A percentile compares a stretch with the other conserved stretches of the same genome.
Evolutionary conservation across 2,888 invertebrate genomes (phyloP).

Genomic region (Emmelina monodactyla): DNA sequence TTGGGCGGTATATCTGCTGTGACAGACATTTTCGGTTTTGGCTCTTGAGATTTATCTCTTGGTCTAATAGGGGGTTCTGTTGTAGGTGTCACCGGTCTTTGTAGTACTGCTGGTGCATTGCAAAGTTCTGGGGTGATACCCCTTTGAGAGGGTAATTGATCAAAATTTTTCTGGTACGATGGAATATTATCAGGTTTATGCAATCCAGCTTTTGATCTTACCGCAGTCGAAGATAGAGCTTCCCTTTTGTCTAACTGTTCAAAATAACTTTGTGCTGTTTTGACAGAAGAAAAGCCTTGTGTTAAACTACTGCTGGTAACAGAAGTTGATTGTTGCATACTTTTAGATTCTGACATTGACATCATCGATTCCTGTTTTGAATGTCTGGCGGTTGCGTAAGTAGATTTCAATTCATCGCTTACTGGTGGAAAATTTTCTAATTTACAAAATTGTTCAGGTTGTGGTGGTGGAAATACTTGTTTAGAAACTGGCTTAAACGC

Average conservation of each 20-base stretch:
- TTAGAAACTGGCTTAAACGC: conserved; percentile 57
- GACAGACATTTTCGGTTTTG: conserved; percentile 17
- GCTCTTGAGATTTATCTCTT: conserved; percentile 37
- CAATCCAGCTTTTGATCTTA: conserved; percentile 58
- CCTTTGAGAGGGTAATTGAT: conserved; percentile 65
- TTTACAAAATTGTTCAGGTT: conserved; percentile 39
- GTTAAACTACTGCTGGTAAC: conserved; percentile 26
- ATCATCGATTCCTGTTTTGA: conserved; percentile 31
- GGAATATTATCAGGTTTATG: conserved; percentile 71
- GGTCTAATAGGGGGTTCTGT: conserved; percentile 43
- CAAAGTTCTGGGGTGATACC: conserved; percentile 64
- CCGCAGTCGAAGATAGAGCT: conserved; percentile 33
- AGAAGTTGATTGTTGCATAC: conserved; percentile 28
- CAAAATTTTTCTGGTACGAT: conserved; percentile 70
- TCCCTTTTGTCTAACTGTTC: conserved; percentile 50
- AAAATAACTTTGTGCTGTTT: conserved; percentile 45
- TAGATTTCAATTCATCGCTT: conserved; percentile 39
- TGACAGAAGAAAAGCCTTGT: conserved; percentile 41
- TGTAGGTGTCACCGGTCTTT: conserved; percentile 45
- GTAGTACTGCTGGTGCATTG: conserved; percentile 43
- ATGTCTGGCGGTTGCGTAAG: conserved; percentile 32
- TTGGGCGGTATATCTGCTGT: conserved; percentile 16
- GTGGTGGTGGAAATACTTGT: conserved; percentile 46
- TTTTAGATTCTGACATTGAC: conserved; percentile 27
- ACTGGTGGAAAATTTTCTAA: conserved; percentile 41